Conservation (phyloP, 2,797 vertebrate species). For the Brachymystax lenok region DNA sequence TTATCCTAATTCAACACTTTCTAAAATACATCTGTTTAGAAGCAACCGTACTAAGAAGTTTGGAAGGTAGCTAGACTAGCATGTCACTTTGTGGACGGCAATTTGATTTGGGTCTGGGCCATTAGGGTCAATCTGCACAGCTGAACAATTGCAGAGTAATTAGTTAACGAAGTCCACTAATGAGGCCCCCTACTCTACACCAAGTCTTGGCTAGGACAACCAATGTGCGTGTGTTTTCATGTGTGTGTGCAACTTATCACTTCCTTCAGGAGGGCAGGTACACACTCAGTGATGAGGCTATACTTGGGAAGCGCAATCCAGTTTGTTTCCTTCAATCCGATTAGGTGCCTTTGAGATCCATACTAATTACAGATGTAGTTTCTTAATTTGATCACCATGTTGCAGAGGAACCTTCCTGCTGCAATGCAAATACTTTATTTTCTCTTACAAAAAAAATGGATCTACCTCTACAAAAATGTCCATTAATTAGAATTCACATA, state of each 20-base stretch:
- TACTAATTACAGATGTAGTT: slow-evolving; percentile 68
- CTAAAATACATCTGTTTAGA: neutral
- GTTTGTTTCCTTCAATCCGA: slow-evolving; percentile 78
- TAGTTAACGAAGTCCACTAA: slow-evolving; percentile 74
- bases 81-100: slow-evolving; percentile 42
- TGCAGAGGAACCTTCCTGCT: too few relatives aligned
- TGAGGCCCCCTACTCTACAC: slow-evolving; percentile 55
- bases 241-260: slow-evolving; percentile 4
- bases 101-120: slow-evolving; percentile 59
- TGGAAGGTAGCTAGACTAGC: slow-evolving; percentile 6
- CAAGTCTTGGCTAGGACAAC: slow-evolving; percentile 34
- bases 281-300: slow-evolving; percentile 43
- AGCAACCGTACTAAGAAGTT: neutral
- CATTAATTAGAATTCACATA: too few relatives aligned
- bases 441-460: too few relatives aligned
- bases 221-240: slow-evolving; percentile 12
- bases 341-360: slow-evolving; percentile 78
- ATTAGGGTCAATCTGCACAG: slow-evolving; percentile 66
- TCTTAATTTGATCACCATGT: too few relatives aligned
- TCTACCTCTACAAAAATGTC: too few relatives aligned
- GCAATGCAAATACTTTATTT: too few relatives aligned
- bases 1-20: neutral
- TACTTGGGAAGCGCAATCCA: slow-evolving; percentile 70
- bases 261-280: slow-evolving; percentile 32
- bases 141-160: slow-evolving; percentile 68